phyloP scores from a whole-genome alignment of 2,113 vertebrate species.

The Coptodon bakossiorum region DNA sequence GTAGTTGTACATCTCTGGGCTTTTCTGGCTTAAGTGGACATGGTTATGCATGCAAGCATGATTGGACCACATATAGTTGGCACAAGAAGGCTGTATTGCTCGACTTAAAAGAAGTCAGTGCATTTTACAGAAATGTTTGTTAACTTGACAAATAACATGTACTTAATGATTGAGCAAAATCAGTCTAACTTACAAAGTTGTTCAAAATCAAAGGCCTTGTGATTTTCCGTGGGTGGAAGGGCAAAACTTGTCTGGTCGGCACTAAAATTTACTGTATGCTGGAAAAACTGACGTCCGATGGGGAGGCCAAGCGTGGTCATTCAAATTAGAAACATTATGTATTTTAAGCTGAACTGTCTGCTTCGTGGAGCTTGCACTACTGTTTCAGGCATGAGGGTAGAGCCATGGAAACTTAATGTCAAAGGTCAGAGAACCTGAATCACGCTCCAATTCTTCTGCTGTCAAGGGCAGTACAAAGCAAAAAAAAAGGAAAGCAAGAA shows the following conservation, averaged over 20 bases:
- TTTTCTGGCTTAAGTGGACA: background rate
- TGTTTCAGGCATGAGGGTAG: background rate
- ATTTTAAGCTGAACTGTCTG: background rate
- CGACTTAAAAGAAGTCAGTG: accelerated
- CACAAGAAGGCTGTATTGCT: background rate
- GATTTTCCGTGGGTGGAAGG: background rate
- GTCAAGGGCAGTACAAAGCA: background rate
- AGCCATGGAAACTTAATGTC: slow-evolving; percentile 22
- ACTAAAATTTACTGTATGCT: background rate
- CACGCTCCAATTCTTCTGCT: background rate
- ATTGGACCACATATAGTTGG: background rate
- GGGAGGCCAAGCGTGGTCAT: background rate
- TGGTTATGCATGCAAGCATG: accelerated
- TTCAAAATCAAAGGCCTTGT: background rate
- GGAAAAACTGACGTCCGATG: background rate
- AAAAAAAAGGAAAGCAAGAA: background rate
- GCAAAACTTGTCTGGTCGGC: background rate
- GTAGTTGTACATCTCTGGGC: accelerated
- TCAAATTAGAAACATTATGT: background rate
- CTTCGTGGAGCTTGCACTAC: background rate
- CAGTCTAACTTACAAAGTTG: background rate
- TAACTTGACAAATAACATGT: background rate
- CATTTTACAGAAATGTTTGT: accelerated
- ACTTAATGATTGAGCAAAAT: background rate
- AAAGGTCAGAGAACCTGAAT: slow-evolving; percentile 23